These are phyloP conservation scores for Dilophus febrilis DNA, from an alignment of 2,888 invertebrate species.

Conservation along the genomic window DNA sequence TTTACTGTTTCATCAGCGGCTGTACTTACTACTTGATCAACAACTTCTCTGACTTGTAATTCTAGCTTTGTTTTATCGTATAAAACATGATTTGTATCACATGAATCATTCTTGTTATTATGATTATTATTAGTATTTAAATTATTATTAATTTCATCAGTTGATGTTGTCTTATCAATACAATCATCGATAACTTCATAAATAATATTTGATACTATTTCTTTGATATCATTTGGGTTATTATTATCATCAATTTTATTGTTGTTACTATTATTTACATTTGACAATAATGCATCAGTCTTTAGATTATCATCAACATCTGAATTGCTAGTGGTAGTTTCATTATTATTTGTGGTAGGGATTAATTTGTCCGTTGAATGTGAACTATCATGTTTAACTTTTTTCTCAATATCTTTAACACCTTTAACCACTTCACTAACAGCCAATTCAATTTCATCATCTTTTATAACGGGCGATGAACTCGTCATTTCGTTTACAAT, in stretches of 20 bases:
- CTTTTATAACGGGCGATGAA: slow-evolving; percentile 32
- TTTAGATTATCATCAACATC: slow-evolving; percentile 25
- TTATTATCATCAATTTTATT: slow-evolving; percentile 12
- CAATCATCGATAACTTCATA: slow-evolving; percentile 24
- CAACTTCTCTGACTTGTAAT: slow-evolving; percentile 21
- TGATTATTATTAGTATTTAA: slow-evolving; percentile 2
- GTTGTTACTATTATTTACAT: slow-evolving; percentile 13
- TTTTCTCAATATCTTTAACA: slow-evolving; percentile 29
- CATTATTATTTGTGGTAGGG: slow-evolving; percentile 16
- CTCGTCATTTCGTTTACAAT: slow-evolving; percentile 11
- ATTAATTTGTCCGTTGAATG: slow-evolving; percentile 22
- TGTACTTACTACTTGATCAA: slow-evolving; percentile 34
- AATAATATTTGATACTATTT: slow-evolving; percentile 22
- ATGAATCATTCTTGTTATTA: slow-evolving; percentile 10
- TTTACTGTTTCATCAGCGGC: slow-evolving; percentile 22
- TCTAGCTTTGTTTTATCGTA: slow-evolving; percentile 1
- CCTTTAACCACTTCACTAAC: slow-evolving; percentile 35
- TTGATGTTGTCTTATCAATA: slow-evolving; percentile 10
- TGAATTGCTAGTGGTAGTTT: slow-evolving; percentile 13
- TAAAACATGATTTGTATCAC: slow-evolving; percentile 7
- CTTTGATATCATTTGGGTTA: slow-evolving; percentile 14
- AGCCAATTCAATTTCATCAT: slow-evolving; percentile 36
- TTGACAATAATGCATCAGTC: slow-evolving; percentile 24
- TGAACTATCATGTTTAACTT: slow-evolving; percentile 20
- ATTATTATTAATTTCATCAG: slow-evolving; percentile 6